Base-by-base conservation (phyloP, 1,140 invertebrate genomes). In the Schmidtea mediterranea region DNA sequence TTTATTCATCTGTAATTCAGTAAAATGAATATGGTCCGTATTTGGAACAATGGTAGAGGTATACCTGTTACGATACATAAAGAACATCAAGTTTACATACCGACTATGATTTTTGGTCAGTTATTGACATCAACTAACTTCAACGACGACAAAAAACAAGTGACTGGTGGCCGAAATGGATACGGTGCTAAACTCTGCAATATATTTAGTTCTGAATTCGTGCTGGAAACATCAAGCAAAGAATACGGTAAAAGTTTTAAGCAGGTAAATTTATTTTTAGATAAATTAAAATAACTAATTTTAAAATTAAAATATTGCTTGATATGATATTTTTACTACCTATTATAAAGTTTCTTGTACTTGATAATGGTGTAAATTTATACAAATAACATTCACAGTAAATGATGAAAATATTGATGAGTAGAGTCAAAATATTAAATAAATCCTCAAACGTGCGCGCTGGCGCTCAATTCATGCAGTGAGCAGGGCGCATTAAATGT, bases 111-210 rank as follows among this genome's bases (percentile, higher is more conserved):
- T 55, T 99, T 99, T 67, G 92, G 92, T 21, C 89, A 97, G 66
- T 67, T 99, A 15, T 68, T 98, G 45, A 98, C 92, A 37, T 97
- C 89, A 1, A 95, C 87, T 2, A 99, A 98, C 65, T 99, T 94
- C 64, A 82, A 99, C 66, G 92, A 99, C 59, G 78, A 82, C 57
- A 84, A 98, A 59, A 80, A 89, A 62, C 97, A 98, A 72, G 46
- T 72, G 1, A 71, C 69, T 36, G 69, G 90, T 60, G 92, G 92
- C 53, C 73, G 92, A 57, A 98, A 98, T 63, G 92, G 92, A 53
- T 99, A 87, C 65, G 92, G 92, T 65, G 92, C 92, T 1, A 99
- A 99, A 68, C 69, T 99, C 5, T 98, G 90, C 63, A 99, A 99
- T 63, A 94, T 98, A 52, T 99, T 97, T 68, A 92, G 83, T 57